A percentile compares a stretch with the other conserved stretches of the same genome.
These are phyloP conservation scores for Nomia melanderi DNA, from an alignment of 1,140 invertebrate genomes.

Conservation along the genomic window DNA sequence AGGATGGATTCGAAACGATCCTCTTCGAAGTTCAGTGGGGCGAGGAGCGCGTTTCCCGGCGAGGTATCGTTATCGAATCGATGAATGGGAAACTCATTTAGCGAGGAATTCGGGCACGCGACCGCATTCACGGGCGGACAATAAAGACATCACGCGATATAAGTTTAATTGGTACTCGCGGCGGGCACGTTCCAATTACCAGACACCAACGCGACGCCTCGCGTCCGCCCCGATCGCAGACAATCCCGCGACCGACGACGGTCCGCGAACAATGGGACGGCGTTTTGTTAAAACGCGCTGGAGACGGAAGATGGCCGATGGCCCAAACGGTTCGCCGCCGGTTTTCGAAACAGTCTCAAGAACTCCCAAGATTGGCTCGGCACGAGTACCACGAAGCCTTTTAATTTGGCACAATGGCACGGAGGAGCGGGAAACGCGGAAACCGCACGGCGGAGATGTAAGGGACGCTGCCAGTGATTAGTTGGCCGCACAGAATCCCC, in stretches of 20 bases:
- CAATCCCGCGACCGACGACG: conserved; percentile 9
- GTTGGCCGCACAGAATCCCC: background rate
- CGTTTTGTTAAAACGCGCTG: conserved; percentile 24
- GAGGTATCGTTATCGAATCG: conserved; percentile 47
- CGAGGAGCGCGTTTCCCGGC: background rate
- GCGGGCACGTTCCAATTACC: conserved; percentile 35
- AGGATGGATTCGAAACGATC: background rate
- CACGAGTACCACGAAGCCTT: background rate
- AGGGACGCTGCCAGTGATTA: conserved; percentile 16
- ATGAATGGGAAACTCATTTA: conserved; percentile 47
- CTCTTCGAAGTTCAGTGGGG: background rate
- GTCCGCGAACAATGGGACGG: conserved; percentile 30
- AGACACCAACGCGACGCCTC: conserved; percentile 10
- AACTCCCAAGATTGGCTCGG: background rate
- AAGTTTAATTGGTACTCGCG: conserved; percentile 56
- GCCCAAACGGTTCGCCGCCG: background rate
- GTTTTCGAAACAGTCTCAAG: conserved; percentile 33
- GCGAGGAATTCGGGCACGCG: conserved; percentile 20
- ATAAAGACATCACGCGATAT: conserved; percentile 43
- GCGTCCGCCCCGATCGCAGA: background rate
- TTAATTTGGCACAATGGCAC: conserved; percentile 35
- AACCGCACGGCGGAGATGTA: background rate
- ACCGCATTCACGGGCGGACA: conserved; percentile 34
- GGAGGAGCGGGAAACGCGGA: background rate
- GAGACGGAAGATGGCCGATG: conserved; percentile 9